Base-by-base conservation (phyloP, 2,888 invertebrate genomes). In the Drosophila eohydei region DNA sequence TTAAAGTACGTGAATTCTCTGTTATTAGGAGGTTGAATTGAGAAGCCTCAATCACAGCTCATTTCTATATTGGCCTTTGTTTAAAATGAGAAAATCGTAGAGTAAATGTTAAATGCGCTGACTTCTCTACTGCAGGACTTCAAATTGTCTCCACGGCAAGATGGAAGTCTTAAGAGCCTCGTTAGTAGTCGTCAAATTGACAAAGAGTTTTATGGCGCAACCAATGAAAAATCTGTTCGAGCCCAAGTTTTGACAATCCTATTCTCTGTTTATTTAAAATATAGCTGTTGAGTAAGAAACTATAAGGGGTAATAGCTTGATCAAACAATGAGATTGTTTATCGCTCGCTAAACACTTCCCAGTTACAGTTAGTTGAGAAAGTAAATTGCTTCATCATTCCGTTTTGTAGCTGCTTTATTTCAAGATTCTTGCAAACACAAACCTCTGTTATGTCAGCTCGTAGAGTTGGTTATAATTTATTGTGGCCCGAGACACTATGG, bases 381-480 rank as follows among this genome's bases (percentile, higher is more conserved):
- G 9, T 40, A 59, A 36, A 56, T 59, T 16, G n/a, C 50, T 48
- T 21, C 4, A 56, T 12, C 26, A 34, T 43, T 60, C 41, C 14
- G 14, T 43, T 56, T 12, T 41, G 56, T 73, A 40, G 41, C 28
- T 11, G 14, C 14, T 16, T 21, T 30, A 9, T 54, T 43, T n/a
- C 9, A 44, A 44, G n/a, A 44, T 48, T 34, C 32, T 48, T 40
- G 51, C 26, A 11, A 28, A 21, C 12, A 36, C 73, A 65, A 66
- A 57, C 75, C 60, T 7, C 12, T 21, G 38, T 9, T 16, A 16
- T 14, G 7, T 51, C 21, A 52, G 40, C 56, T 32, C 52, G 67
- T 61, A 46, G 64, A 56, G 38, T 58, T 60, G 9, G 32, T 46
- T 58, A 75, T 72, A 68, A 72, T 64, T 75, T 59, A 59, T 7